Percentiles rank a stretch among this genome's conserved stretches.
Evolutionary conservation across 1,140 invertebrate species (phyloP).

Genomic region (Zaprionus inermis): DNA sequence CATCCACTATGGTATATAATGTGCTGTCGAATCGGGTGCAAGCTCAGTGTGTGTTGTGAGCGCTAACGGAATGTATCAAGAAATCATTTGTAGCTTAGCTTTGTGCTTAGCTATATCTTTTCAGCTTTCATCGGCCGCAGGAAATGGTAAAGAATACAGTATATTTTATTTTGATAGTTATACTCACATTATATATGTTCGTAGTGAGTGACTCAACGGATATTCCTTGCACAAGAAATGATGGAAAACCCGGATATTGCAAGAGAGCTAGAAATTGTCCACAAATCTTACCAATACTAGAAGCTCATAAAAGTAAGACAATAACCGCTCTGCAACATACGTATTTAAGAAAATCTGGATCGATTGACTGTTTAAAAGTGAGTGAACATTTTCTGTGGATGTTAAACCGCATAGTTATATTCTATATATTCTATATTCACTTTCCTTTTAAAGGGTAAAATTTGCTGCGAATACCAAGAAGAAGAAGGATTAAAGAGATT

Average conservation of each 20-base stretch:
- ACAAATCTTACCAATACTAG: not conserved
- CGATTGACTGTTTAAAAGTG: not conserved
- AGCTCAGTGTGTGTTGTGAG: not conserved
- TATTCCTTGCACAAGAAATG: not conserved
- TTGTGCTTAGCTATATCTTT: not conserved
- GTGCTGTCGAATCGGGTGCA: not conserved
- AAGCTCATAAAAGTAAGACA: not conserved
- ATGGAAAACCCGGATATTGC: constrained; percentile 15
- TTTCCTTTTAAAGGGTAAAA: not conserved
- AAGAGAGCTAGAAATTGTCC: not conserved
- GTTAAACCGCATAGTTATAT: too few species aligned
- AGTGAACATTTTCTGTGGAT: not conserved
- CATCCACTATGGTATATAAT: not conserved
- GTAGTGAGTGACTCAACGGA: too few species aligned
- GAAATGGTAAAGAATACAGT: not conserved
- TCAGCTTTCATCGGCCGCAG: not conserved
- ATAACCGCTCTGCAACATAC: not conserved
- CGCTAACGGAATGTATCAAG: not conserved
- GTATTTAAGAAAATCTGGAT: constrained; percentile 1
- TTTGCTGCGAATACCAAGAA: constrained; percentile 22
- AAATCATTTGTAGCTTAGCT: not conserved
- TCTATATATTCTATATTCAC: too few species aligned
- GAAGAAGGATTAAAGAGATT: not conserved
- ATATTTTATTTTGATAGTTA: not conserved
- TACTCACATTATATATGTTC: not conserved